A percentile compares a stretch with the other conserved stretches of the same genome.
Evolutionary conservation across 2,888 invertebrate species (phyloP).

Genomic region (Tetranychus piercei): DNA sequence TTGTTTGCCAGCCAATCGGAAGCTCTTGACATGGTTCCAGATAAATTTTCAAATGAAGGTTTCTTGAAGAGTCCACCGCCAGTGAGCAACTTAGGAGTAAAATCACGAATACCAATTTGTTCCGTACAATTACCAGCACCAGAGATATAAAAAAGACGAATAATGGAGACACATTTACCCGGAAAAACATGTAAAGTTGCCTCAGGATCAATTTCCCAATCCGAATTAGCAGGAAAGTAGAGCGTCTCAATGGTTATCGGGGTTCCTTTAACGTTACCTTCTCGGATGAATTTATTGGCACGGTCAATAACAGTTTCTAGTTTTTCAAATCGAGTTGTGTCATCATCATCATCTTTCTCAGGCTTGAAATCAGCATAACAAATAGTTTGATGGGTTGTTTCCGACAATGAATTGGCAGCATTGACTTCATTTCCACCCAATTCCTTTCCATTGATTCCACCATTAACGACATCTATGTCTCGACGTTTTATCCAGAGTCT

Average conservation of each 20-base stretch:
- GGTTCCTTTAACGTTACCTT: not conserved
- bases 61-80: slow-evolving; percentile 24
- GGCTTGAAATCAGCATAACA: slow-evolving; percentile 10
- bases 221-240: slow-evolving; percentile 8
- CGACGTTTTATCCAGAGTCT: not conserved
- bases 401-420: not conserved
- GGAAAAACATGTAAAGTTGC: slow-evolving; percentile 7
- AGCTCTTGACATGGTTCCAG: slow-evolving; percentile 22
- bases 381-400: not conserved
- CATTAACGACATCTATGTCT: not conserved
- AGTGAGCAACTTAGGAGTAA: slow-evolving; percentile 23
- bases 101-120: slow-evolving; percentile 24
- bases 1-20: slow-evolving; percentile 24
- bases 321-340: slow-evolving; percentile 1
- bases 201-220: slow-evolving; percentile 11
- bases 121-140: not conserved
- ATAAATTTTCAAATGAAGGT: slow-evolving; percentile 26
- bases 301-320: slow-evolving; percentile 10
- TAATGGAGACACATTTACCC: slow-evolving; percentile 2
- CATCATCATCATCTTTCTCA: not conserved
- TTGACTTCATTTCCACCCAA: not conserved
- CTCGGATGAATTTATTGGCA: not conserved
- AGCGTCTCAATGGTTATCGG: slow-evolving; percentile 12
- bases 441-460: not conserved
- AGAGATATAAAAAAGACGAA: slow-evolving; percentile 2